These are phyloP conservation scores for Timema podura DNA, from an alignment of 2,888 invertebrate species.

Conservation along the genomic window DNA sequence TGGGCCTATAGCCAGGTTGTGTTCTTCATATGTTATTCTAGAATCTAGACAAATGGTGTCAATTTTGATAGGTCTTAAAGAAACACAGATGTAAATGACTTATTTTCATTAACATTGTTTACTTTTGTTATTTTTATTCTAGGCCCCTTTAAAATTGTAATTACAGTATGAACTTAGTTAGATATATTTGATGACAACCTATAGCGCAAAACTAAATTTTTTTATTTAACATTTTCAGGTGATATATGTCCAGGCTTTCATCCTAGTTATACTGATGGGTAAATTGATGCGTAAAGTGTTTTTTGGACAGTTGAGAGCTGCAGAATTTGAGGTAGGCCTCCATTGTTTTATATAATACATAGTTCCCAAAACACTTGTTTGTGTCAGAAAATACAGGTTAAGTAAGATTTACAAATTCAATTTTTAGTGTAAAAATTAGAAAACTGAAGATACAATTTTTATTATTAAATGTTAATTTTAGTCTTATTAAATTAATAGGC, in stretches of 20 bases:
- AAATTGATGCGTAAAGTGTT: slow-evolving; percentile 91
- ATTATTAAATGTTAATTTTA: too few relatives aligned
- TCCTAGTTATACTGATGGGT: slow-evolving; percentile 86
- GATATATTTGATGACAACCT: slow-evolving; percentile 29
- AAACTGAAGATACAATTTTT: too few relatives aligned
- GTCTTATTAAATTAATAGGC: too few relatives aligned
- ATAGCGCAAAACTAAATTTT: too few relatives aligned
- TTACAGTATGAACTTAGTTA: not conserved
- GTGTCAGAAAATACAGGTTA: slow-evolving; percentile 16
- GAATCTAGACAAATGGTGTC: too few relatives aligned
- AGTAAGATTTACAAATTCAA: slow-evolving; percentile 7
- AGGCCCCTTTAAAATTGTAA: not conserved
- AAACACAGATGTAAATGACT: too few relatives aligned
- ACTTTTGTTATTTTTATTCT: too few relatives aligned
- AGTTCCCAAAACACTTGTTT: slow-evolving; percentile 18
- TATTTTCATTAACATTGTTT: too few relatives aligned
- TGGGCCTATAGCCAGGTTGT: too few relatives aligned
- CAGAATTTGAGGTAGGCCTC: slow-evolving; percentile 86
- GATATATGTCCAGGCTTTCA: slow-evolving; percentile 94
- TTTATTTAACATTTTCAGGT: slow-evolving; percentile 61
- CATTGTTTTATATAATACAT: not conserved
- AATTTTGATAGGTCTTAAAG: too few relatives aligned
- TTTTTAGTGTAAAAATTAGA: slow-evolving; percentile 5
- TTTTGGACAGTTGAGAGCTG: slow-evolving; percentile 90
- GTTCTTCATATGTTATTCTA: too few relatives aligned